Conservation (phyloP, 2,113 vertebrate genomes). For the Euleptes europaea region DNA sequence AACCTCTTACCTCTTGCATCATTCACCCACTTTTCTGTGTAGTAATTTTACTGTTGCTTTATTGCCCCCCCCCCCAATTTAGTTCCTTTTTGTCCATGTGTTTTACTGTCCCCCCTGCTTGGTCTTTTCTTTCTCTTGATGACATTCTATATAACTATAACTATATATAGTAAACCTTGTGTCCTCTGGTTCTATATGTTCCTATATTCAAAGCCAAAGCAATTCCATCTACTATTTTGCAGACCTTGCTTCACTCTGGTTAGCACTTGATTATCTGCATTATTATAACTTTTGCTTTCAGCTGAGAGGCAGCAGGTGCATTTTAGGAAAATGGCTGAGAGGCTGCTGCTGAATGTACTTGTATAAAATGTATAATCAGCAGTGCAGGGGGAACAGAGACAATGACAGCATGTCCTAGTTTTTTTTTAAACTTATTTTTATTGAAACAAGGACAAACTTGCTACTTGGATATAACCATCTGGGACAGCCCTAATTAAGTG, state of each 20-base stretch:
- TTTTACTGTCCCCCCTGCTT: slow-evolving; percentile 19
- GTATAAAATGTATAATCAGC: slow-evolving; percentile 24
- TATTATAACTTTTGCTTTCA: neutral
- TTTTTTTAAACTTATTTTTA: neutral
- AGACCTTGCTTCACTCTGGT: neutral
- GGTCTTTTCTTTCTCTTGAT: slow-evolving; percentile 18
- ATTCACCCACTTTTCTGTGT: slow-evolving; percentile 1
- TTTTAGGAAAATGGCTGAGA: neutral
- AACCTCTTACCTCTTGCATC: slow-evolving; percentile 20
- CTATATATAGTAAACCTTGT: neutral
- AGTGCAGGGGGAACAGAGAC: neutral
- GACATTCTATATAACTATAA: slow-evolving; percentile 2
- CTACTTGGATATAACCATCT: neutral
- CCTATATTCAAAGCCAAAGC: neutral
- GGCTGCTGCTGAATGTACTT: neutral
- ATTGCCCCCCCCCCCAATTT: neutral
- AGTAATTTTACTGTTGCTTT: neutral
- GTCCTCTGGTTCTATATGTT: neutral
- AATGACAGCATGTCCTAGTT: slow-evolving; percentile 20
- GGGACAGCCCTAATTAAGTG: neutral
- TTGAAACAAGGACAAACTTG: slow-evolving; percentile 47
- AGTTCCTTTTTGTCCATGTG: neutral
- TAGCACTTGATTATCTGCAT: neutral
- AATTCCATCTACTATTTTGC: neutral
- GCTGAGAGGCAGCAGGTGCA: neutral